Evolutionary conservation across 2,113 vertebrate genomes (phyloP), one percentile per base, ranked within the genome.

Genomic region (Nyctibius bracteatus): DNA sequence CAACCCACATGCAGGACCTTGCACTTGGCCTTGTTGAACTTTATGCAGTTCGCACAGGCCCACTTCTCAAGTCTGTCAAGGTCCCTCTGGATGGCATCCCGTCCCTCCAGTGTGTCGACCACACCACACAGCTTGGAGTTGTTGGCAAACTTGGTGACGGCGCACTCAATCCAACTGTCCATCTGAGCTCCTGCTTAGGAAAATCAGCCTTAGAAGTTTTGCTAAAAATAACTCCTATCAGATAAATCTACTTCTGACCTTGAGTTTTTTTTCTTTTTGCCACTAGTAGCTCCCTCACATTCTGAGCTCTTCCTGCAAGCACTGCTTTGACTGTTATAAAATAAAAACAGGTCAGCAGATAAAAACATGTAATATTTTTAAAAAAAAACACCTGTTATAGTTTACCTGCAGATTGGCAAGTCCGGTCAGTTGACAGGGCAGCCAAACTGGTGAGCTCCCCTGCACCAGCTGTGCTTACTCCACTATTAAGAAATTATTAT

Each of bases 151-250:
- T n/a, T n/a, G n/a, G n/a, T n/a, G n/a, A n/a, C n/a, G n/a, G n/a
- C n/a, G n/a, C n/a, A n/a, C n/a, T n/a, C n/a, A 14, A 61, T 49
- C 33, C n/a, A n/a, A n/a, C n/a, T n/a, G n/a, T n/a, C n/a, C n/a
- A n/a, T 81, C 65, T 85, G 77, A 93, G 27, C n/a, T 94, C 41
- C 33, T 47, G 33, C 33, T 91, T 61, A 82, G 73, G 90, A 90
- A 90, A 81, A 92, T 68, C 61, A 72, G 77, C 67, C 79, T 49
- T 79, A 72, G 83, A 74, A 73, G 44, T 61, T 81, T 80, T 74
- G 71, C 73, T 95, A 87, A 88, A 95, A 93, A 90, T 92, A 95
- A 80, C 58, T 65, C 7, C 58, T 68, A 49, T 84, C 78, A 57
- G 73, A 79, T 61, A 59, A 84, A 79, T 49, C 52, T 63, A 7